A percentile compares a stretch with the other conserved stretches of the same genome.
phyloP scores from a whole-genome alignment of 1,140 invertebrate species.

The Orius insidiosus region DNA sequence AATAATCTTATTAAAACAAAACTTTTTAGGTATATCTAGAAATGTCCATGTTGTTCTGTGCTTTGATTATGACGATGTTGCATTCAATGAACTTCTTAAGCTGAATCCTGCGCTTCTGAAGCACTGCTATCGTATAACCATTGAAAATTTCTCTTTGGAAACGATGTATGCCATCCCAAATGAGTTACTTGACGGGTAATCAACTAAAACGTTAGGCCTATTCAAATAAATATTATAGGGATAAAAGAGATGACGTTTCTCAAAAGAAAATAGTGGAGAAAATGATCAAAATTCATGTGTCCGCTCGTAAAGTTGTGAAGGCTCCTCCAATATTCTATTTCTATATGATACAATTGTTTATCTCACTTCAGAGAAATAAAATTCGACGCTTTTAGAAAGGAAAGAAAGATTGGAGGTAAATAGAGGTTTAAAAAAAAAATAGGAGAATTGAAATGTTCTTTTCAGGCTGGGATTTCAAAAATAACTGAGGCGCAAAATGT shows the following conservation, averaged over 20 bases:
- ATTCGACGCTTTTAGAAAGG: neutral
- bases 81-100: neutral
- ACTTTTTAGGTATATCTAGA: conserved; percentile 2
- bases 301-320: too few species aligned
- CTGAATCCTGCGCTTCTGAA: neutral
- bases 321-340: too few species aligned
- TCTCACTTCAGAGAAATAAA: too few species aligned
- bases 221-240: too few species aligned
- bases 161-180: conserved; percentile 37
- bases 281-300: too few species aligned
- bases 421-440: too few species aligned
- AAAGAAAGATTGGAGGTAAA: too few species aligned
- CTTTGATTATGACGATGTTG: conserved; percentile 10
- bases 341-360: too few species aligned
- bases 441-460: too few species aligned
- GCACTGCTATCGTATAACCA: neutral
- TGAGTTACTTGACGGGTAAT: conserved; percentile 22
- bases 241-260: too few species aligned
- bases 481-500: conserved; percentile 68
- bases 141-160: conserved; percentile 29
- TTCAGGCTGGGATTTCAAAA: conserved; percentile 76
- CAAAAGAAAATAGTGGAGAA: too few species aligned
- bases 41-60: conserved; percentile 8
- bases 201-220: too few species aligned
- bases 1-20: conserved; percentile 18